Conservation (phyloP, 2,113 vertebrate species). For the Channa argus region DNA sequence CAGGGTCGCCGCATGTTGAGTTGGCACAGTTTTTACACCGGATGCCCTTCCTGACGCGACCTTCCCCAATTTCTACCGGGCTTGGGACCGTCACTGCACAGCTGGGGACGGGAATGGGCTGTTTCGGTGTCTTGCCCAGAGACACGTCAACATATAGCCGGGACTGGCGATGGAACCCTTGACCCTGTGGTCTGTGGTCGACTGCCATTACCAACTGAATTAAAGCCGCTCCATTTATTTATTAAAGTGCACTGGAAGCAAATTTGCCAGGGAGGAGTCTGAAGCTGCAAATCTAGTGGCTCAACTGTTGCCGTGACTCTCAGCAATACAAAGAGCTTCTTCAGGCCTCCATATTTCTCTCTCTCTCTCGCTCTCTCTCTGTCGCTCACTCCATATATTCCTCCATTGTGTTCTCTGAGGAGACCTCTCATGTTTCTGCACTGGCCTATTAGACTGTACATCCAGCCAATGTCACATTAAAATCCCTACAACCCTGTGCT, state of each 20-base stretch:
- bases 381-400: constrained; percentile 33
- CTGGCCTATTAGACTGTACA: constrained; percentile 72
- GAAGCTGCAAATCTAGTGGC: constrained; percentile 23
- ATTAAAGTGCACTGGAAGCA: constrained; percentile 21
- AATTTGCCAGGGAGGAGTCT: constrained; percentile 2
- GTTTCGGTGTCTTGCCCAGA: too few relatives aligned
- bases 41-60: too few relatives aligned
- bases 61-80: too few relatives aligned
- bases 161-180: too few relatives aligned
- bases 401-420: constrained; percentile 59
- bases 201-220: too few relatives aligned
- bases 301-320: constrained; percentile 30
- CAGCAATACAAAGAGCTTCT: constrained; percentile 47
- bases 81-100: too few relatives aligned
- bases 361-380: constrained; percentile 11
- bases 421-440: constrained; percentile 63
- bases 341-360: constrained; percentile 45
- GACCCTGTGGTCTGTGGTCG: too few relatives aligned
- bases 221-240: too few relatives aligned
- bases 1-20: too few relatives aligned
- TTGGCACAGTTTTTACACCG: too few relatives aligned
- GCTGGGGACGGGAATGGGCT: too few relatives aligned
- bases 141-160: too few relatives aligned
- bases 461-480: constrained; percentile 61
- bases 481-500: constrained; percentile 59